Conservation (phyloP, 1,140 invertebrate genomes). For the Drosophila sulfurigaster region DNA sequence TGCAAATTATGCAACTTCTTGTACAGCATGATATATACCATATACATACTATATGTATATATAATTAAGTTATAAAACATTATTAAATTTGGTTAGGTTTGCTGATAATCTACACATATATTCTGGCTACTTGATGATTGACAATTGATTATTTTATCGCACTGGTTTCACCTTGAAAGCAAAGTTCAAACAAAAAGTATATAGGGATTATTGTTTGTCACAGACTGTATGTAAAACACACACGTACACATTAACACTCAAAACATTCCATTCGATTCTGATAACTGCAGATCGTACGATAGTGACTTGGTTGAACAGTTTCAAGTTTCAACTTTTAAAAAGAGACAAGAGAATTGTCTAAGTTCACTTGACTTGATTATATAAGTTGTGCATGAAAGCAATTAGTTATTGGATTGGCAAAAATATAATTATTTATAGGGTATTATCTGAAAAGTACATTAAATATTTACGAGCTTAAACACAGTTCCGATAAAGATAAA, state of each 20-base stretch:
- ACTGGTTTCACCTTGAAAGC: conserved; percentile 59
- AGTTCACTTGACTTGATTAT: conserved; percentile 62
- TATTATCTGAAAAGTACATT: conserved; percentile 12
- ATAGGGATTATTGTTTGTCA: conserved; percentile 25
- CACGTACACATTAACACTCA: conserved; percentile 4
- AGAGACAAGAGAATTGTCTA: conserved; percentile 25
- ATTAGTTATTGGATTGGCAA: conserved; percentile 28
- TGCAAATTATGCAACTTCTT: conserved; percentile 40
- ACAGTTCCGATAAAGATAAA: conserved; percentile 65
- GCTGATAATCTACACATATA: conserved; percentile 28
- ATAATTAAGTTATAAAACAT: not conserved
- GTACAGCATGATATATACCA: conserved; percentile 14
- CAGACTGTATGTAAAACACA: conserved; percentile 31
- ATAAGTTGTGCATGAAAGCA: conserved; percentile 60
- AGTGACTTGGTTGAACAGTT: conserved; percentile 34
- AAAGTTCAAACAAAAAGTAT: conserved; percentile 67
- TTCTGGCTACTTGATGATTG: conserved; percentile 20
- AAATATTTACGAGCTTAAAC: conserved; percentile 22
- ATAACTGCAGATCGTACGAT: conserved; percentile 69
- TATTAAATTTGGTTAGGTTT: conserved; percentile 24
- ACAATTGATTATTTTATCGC: conserved; percentile 64
- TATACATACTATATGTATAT: not conserved
- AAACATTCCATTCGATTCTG: conserved; percentile 42
- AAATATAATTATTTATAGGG: conserved; percentile 20
- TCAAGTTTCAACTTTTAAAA: conserved; percentile 26